Base-by-base conservation (phyloP, 2,888 invertebrate species). In the Drosophila phalerata region DNA sequence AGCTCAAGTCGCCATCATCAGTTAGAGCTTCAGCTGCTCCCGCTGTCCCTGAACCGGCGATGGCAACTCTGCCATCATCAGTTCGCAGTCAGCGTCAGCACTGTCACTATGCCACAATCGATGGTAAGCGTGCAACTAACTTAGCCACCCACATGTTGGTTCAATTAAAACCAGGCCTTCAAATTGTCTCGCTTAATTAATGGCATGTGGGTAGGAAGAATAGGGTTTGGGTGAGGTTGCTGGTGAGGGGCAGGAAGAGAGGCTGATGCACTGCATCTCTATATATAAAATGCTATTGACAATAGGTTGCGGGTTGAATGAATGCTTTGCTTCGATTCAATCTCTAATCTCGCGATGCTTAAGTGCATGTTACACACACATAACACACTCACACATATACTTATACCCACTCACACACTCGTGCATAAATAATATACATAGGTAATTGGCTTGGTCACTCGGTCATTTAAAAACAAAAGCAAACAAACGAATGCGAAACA, bases 51-150 rank as follows among this genome's bases (percentile, higher is more conserved):
- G 30, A 49, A 25, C 17, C 60, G 38, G 25, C 76, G 38, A 42
- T 71, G 49, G 47, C 72, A 37, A 51, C 70, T 45, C 9, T 60
- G 65, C 60, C 45, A 34, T 28, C 55, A 28, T 17, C 58, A 19
- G 11, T 32, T n/a, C 38, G 38, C 47, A 43, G 56, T 22, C 61
- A 51, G 65, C 60, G 53, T 30, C 43, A 48, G 28, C 51, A 53
- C 45, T 68, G 71, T 52, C 76, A 78, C 65, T 80, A 81, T 78
- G 77, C 80, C 63, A 57, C 42, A 25, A 77, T 78, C 40, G 84
- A 91, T 85, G 91, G 91, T 91, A 91, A 90, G 91, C 75, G 56
- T 55, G 30, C 43, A 42, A 51, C 30, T 19, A 30, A 66, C 51
- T 32, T 40, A 51, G 34, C 48, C 30, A 73, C 76, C 70, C 80